phyloP scores from a whole-genome alignment of 2,797 vertebrate species.

The Acanthopagrus latus region DNA sequence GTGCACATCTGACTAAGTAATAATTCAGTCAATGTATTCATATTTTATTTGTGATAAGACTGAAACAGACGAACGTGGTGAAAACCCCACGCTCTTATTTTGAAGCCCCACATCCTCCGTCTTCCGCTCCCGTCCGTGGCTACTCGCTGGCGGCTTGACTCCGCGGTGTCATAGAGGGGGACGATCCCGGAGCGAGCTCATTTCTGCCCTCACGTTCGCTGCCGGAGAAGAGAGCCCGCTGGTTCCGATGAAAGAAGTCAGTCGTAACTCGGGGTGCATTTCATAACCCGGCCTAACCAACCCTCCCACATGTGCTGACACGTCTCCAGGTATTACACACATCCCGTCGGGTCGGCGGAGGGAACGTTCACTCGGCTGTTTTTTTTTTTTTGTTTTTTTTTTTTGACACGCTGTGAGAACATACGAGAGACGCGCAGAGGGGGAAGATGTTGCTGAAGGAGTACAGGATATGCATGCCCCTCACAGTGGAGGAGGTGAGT shows the following conservation, averaged over 20 bases:
- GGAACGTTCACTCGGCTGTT: slow-evolving; percentile 43
- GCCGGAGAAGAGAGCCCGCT: slow-evolving; percentile 10
- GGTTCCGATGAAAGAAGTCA: slow-evolving; percentile 63
- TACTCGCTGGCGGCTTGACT: slow-evolving; percentile 33
- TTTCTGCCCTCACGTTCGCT: slow-evolving; percentile 22
- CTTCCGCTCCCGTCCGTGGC: slow-evolving; percentile 7
- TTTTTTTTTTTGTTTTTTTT: no score
- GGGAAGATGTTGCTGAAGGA: slow-evolving; percentile 96
- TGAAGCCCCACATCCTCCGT: neutral
- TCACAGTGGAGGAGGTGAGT: slow-evolving; percentile 97
- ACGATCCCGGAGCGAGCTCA: slow-evolving; percentile 47
- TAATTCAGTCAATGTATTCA: no score
- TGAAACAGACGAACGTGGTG: no score
- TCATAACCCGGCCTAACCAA: slow-evolving; percentile 32
- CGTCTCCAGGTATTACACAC: slow-evolving; percentile 54
- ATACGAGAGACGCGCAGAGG: slow-evolving; percentile 31
- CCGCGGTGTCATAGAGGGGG: slow-evolving; percentile 51
- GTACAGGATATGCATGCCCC: slow-evolving; percentile 98
- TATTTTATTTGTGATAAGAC: no score
- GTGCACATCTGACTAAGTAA: no score
- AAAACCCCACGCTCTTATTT: slow-evolving; percentile 51
- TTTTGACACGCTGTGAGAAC: slow-evolving; percentile 60
- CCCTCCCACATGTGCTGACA: slow-evolving; percentile 65
- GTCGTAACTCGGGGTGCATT: slow-evolving; percentile 28
- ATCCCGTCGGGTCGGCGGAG: slow-evolving; percentile 62